phyloP scores from a whole-genome alignment of 2,888 invertebrate genomes.

The Vesta saturnalis region DNA sequence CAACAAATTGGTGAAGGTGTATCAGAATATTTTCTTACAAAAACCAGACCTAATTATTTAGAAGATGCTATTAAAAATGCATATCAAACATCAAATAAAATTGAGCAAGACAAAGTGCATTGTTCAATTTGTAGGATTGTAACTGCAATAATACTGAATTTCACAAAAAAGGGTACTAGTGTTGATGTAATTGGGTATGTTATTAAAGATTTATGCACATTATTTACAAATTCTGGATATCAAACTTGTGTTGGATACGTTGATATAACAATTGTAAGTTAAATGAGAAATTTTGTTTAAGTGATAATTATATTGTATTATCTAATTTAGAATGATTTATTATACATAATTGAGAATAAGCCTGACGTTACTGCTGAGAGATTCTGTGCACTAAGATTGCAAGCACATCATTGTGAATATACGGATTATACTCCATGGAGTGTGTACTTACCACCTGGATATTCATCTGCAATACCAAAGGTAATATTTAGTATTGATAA shows the following conservation, averaged over 20 bases:
- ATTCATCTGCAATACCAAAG: background rate
- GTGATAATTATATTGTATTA: background rate
- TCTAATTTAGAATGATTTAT: background rate
- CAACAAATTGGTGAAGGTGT: background rate
- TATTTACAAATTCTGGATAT: background rate
- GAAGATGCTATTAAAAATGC: background rate
- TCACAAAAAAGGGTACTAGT: background rate
- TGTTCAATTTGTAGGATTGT: background rate
- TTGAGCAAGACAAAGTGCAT: background rate
- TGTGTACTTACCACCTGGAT: background rate
- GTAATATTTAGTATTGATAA: background rate
- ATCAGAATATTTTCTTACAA: background rate
- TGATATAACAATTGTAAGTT: background rate
- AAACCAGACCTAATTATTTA: background rate
- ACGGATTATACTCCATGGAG: background rate
- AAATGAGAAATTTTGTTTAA: background rate
- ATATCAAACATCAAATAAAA: background rate
- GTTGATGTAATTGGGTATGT: background rate
- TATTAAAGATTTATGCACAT: background rate
- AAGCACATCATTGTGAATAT: background rate
- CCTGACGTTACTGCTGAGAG: background rate
- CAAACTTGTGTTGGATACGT: background rate
- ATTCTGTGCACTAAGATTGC: background rate
- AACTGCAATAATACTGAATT: background rate
- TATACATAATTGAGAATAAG: conserved; percentile 9